Base-by-base conservation (phyloP, 2,888 invertebrate species). In the Macaria liturata region DNA sequence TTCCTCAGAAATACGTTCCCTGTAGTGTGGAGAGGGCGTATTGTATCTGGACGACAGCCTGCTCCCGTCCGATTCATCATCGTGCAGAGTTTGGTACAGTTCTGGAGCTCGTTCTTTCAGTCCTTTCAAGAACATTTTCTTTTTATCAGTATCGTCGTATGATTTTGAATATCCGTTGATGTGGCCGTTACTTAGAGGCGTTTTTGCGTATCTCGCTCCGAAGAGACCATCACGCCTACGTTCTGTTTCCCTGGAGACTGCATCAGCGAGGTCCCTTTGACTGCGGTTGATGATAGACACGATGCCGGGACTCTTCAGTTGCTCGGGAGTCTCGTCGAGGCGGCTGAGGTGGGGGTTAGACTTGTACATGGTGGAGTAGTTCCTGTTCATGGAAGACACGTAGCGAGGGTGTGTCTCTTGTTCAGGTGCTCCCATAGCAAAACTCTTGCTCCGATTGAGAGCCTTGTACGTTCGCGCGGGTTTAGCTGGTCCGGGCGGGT, bases 241-340 rank as follows among this genome's bases (percentile, higher is more conserved):
- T 70, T 92, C 91, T 1, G 92, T 92, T 74, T 92, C 92, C 9
- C 90, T 80, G 3, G 91, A 92, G 2, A 92, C 90, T 6, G 94
- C 94, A 73, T 94, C 95, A 32, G 95, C 94, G 32, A 97, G 84
- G 80, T 97, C 97, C 62, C 95, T 93, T 76, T 96, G 96, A 81
- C 97, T 97, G 65, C 97, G 94, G 78, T 95, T 97, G 62, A 97
- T 95, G 67, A 96, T 95, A 57, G 97, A 96, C 43, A 97, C 95
- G 66, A 97, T 95, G 44, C 97, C 96, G 0, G 97, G 97, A 80
- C 97, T 97, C 80, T 97, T 97, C 6, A 96, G 86, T 56, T 96
- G 94, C 64, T 94, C 94, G 0, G 95, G 95, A 6, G 94, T 94
- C 75, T 95, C 95, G 67, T 95, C 94, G 49, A 95, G 84, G 30